Evolutionary conservation across 2,888 invertebrate species (phyloP).

Genomic region (Diplolepis rosae): DNA sequence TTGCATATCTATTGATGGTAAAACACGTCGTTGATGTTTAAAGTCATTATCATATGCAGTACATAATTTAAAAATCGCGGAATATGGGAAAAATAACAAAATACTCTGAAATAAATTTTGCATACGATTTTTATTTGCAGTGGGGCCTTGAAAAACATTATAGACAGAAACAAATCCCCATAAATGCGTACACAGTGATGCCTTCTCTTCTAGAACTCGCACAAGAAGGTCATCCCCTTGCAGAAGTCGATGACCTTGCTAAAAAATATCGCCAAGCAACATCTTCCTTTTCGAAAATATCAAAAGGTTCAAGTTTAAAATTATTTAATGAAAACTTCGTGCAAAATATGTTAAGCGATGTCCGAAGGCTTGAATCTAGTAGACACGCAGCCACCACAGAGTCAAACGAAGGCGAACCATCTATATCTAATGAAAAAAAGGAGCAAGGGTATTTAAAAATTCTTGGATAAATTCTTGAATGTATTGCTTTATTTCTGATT

Average conservation of each 20-base stretch:
- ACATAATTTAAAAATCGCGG: too few relatives aligned
- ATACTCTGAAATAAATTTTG: too few relatives aligned
- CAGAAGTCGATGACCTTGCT: conserved; percentile 54
- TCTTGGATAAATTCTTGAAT: too few relatives aligned
- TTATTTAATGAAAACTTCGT: conserved; percentile 55
- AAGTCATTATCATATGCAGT: neutral
- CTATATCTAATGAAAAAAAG: neutral
- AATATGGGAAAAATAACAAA: too few relatives aligned
- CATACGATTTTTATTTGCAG: conserved; percentile 50
- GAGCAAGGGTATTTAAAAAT: neutral
- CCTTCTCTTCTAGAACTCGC: conserved; percentile 51
- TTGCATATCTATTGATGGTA: too few relatives aligned
- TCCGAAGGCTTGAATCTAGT: conserved; percentile 41
- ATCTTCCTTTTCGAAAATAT: neutral
- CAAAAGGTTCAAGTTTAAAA: conserved; percentile 43
- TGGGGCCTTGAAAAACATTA: conserved; percentile 61
- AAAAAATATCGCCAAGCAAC: conserved; percentile 52
- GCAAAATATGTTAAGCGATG: conserved; percentile 50
- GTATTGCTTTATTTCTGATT: too few relatives aligned
- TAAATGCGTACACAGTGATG: conserved; percentile 13
- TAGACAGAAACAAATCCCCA: conserved; percentile 38
- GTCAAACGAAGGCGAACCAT: neutral
- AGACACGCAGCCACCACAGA: neutral
- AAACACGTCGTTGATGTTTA: too few relatives aligned
- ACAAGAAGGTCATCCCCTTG: conserved; percentile 51